These are phyloP conservation scores for Apteryx mantelli DNA, from an alignment of 2,113 vertebrate species.

Conservation along the genomic window DNA sequence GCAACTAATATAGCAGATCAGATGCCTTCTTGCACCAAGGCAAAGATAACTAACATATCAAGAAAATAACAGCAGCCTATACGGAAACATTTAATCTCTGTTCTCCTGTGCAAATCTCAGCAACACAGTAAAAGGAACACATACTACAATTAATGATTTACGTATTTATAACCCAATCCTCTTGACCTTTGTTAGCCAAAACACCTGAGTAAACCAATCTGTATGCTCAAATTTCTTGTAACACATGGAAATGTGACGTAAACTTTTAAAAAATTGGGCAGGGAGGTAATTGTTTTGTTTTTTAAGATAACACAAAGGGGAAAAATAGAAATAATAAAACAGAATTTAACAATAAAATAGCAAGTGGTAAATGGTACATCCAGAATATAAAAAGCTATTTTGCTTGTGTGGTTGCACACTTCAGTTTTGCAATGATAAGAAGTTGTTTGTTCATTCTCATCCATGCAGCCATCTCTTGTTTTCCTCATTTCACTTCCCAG, in stretches of 20 bases:
- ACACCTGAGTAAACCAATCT: conserved; percentile 40
- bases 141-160: conserved; percentile 59
- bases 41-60: neutral
- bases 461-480: neutral
- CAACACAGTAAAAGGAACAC: conserved; percentile 9
- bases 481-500: neutral
- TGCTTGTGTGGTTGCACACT: neutral
- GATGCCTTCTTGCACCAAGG: neutral
- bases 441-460: neutral
- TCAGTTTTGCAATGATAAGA: neutral
- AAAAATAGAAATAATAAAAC: neutral
- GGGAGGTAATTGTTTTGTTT: neutral
- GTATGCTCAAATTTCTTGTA: conserved; percentile 39
- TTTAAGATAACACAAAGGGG: neutral
- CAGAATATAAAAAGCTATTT: neutral
- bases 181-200: conserved; percentile 66
- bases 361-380: neutral
- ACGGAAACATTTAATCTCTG: conserved; percentile 25
- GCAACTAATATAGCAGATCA: neutral
- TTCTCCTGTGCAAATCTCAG: conserved; percentile 19
- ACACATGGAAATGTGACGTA: neutral
- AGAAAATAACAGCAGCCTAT: neutral
- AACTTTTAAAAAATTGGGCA: neutral
- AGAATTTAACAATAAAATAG: neutral
- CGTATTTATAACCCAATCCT: conserved; percentile 55